Evolutionary conservation across 2,797 vertebrate species (phyloP).

Genomic region (Amniataba percoides): DNA sequence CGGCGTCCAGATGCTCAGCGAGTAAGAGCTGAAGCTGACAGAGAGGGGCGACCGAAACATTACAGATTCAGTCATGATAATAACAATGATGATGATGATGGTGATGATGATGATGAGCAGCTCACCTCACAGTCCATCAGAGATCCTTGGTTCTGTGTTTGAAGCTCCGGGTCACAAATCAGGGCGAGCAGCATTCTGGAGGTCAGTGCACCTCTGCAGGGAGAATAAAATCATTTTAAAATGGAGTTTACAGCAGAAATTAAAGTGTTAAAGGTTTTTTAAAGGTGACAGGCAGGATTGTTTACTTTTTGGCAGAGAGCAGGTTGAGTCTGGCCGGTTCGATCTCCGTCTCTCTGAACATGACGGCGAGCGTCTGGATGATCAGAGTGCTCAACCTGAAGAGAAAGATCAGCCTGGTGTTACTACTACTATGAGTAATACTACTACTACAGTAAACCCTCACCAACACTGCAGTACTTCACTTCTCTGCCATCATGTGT

Average conservation of each 20-base stretch:
- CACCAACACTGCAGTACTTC: not conserved
- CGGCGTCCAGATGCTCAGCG: constrained; percentile 83
- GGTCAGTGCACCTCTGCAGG: constrained; percentile 77
- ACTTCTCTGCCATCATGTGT: not conserved
- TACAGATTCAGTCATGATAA: not conserved
- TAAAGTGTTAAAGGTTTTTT: not conserved
- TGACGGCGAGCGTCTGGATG: constrained; percentile 84
- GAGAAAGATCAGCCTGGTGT: not conserved
- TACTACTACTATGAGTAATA: too few species aligned
- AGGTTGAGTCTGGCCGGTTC: constrained; percentile 79
- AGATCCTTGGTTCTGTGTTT: constrained; percentile 16
- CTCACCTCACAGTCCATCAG: constrained; percentile 62
- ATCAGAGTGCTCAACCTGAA: constrained; percentile 84
- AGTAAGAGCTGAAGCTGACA: constrained; percentile 77
- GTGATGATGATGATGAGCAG: too few species aligned
- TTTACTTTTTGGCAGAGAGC: constrained; percentile 84
- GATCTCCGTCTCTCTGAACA: constrained; percentile 88
- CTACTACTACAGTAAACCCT: not conserved
- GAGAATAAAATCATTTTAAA: not conserved
- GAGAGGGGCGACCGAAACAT: not conserved
- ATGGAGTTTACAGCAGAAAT: not conserved
- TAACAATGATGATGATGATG: fast-evolving
- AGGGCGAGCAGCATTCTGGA: constrained; percentile 77
- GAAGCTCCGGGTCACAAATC: constrained; percentile 71
- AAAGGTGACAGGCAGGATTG: not conserved